Conservation (phyloP, 2,113 vertebrate genomes). For the Emydocephalus ijimae region DNA sequence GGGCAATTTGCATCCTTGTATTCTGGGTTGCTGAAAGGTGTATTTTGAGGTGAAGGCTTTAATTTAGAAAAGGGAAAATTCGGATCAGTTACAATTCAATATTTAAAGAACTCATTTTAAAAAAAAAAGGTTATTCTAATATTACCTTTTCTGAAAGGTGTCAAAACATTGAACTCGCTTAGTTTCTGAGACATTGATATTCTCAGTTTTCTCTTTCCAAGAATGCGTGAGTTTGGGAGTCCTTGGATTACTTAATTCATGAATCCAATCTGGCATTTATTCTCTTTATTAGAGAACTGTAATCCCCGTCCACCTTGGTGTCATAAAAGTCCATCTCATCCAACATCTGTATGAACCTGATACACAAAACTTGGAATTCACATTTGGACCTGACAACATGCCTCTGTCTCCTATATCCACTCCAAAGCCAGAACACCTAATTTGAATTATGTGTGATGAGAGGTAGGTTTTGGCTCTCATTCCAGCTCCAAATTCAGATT, state of each 20-base stretch:
- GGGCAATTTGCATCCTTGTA: conserved; percentile 46
- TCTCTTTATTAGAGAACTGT: not conserved
- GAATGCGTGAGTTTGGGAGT: not conserved
- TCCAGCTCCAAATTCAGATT: not conserved
- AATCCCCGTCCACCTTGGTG: not conserved
- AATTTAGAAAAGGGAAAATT: not conserved
- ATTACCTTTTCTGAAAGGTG: conserved; percentile 30
- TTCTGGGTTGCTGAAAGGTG: conserved; percentile 24
- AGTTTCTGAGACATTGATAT: not conserved
- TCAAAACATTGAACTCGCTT: not conserved
- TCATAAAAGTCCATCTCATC: not conserved
- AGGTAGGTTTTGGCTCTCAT: not conserved
- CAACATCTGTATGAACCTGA: not conserved
- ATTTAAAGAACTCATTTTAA: not conserved
- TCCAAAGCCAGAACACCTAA: not conserved
- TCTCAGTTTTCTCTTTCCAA: not conserved
- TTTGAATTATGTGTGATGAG: not conserved
- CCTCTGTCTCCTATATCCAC: not conserved
- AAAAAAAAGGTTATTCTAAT: not conserved
- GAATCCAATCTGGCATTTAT: not conserved
- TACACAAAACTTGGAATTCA: not conserved
- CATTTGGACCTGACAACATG: not conserved
- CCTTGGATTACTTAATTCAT: not conserved
- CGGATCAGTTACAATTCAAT: not conserved
- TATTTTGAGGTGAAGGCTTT: conserved; percentile 19